A percentile compares a stretch with the other conserved stretches of the same genome.
phyloP scores from a whole-genome alignment of 2,797 vertebrate genomes.

The Todus mexicanus region DNA sequence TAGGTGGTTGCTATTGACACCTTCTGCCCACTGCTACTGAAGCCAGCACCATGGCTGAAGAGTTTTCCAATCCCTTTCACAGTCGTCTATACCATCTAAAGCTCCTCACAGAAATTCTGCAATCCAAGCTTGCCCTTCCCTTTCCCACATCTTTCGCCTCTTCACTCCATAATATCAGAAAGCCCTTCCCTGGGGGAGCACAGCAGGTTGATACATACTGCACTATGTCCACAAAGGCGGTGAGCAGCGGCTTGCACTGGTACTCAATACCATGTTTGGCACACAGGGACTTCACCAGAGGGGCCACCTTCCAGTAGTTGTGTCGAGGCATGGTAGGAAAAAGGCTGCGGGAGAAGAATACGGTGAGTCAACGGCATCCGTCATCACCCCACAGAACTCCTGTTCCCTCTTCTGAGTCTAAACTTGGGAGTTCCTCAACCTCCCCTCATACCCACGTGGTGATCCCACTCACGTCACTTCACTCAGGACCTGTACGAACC shows the following conservation, averaged over 20 bases:
- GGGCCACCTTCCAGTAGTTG: slow-evolving; percentile 77
- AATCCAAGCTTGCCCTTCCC: neutral
- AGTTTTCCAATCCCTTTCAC: neutral
- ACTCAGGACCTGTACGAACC: neutral
- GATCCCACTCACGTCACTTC: neutral
- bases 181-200: fast-evolving
- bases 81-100: neutral
- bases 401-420: neutral
- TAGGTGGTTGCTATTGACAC: neutral
- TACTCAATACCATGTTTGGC: slow-evolving; percentile 72
- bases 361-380: fast-evolving
- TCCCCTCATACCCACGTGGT: neutral
- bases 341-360: slow-evolving; percentile 61
- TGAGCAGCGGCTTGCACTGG: slow-evolving; percentile 72
- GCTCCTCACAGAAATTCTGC: neutral
- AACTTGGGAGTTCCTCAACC: neutral
- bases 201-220: slow-evolving; percentile 39
- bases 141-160: fast-evolving
- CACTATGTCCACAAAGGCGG: slow-evolving; percentile 75
- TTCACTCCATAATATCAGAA: fast-evolving
- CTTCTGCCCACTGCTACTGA: neutral
- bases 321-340: slow-evolving; percentile 79
- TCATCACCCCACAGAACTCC: neutral
- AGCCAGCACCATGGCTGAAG: neutral
- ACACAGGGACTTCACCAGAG: slow-evolving; percentile 76